These are phyloP conservation scores for Jordanella pulchra DNA, from an alignment of 2,797 vertebrate genomes.

Conservation along the genomic window DNA sequence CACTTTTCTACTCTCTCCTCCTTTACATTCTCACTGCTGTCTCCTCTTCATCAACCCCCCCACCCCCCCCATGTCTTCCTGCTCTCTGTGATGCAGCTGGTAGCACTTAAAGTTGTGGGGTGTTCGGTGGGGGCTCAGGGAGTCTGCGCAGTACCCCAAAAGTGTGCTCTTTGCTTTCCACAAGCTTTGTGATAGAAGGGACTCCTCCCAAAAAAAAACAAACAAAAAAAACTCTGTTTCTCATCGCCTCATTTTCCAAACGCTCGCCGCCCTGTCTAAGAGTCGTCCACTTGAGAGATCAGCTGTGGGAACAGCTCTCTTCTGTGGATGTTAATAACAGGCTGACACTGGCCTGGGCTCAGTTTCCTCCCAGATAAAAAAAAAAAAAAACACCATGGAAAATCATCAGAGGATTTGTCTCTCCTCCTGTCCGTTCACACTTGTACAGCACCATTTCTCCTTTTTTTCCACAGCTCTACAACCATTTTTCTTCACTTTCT, in stretches of 20 bases:
- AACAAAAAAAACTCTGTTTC: slow-evolving; percentile 75
- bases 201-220: slow-evolving; percentile 80
- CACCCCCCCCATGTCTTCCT: slow-evolving; percentile 39
- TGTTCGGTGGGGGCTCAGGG: slow-evolving; percentile 60
- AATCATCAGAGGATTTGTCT: slow-evolving; percentile 34
- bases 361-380: slow-evolving; percentile 48
- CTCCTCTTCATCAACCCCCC: slow-evolving; percentile 35
- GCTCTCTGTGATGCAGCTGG: slow-evolving; percentile 77
- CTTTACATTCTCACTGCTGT: slow-evolving; percentile 30
- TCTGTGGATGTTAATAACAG: slow-evolving; percentile 63
- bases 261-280: slow-evolving; percentile 59
- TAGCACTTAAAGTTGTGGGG: slow-evolving; percentile 77
- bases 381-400: slow-evolving; percentile 55
- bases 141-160: slow-evolving; percentile 69
- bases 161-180: slow-evolving; percentile 68
- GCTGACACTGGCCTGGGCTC: slow-evolving; percentile 46
- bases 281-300: slow-evolving; percentile 46
- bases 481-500: neutral
- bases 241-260: slow-evolving; percentile 73
- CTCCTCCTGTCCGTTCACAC: neutral
- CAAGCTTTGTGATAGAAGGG: slow-evolving; percentile 64
- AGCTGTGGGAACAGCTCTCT: slow-evolving; percentile 58
- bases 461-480: neutral
- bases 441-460: neutral
- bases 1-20: neutral